phyloP scores from a whole-genome alignment of 2,888 invertebrate genomes.

The Mesopsocus fuscifrons region DNA sequence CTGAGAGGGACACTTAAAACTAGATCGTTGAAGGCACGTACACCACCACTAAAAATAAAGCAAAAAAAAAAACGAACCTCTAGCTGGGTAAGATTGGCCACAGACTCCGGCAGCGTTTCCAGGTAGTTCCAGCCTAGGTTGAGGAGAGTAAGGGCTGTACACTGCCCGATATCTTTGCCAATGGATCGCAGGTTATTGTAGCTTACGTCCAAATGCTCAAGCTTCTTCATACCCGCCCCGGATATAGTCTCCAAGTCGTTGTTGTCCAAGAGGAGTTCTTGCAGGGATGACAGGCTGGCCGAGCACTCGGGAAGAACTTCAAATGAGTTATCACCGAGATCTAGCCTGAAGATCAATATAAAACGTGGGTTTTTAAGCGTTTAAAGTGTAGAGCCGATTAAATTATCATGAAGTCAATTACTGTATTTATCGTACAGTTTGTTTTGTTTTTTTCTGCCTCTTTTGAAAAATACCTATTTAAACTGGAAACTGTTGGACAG shows the following conservation, averaged over 20 bases:
- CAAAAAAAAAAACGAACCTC: background rate
- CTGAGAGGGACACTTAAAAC: too few relatives aligned
- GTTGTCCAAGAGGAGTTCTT: constrained; percentile 2
- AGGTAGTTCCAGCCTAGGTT: constrained; percentile 1
- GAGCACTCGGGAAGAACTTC: background rate
- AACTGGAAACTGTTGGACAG: too few relatives aligned
- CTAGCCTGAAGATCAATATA: background rate
- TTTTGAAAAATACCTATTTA: too few relatives aligned
- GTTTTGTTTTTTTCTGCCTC: too few relatives aligned
- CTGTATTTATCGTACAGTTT: too few relatives aligned
- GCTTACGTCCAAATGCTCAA: constrained; percentile 6
- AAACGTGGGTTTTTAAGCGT: background rate
- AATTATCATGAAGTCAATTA: too few relatives aligned
- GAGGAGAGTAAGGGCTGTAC: background rate
- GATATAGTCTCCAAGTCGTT: constrained; percentile 2
- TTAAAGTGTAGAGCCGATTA: too few relatives aligned
- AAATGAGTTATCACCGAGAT: constrained; percentile 4
- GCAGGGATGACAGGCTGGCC: background rate
- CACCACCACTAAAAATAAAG: too few relatives aligned
- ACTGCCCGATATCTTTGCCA: background rate
- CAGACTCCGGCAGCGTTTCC: background rate
- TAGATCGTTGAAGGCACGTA: too few relatives aligned
- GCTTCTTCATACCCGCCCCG: background rate
- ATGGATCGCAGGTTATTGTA: background rate
- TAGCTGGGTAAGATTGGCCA: background rate